A percentile compares a stretch with the other conserved stretches of the same genome.
phyloP scores from a whole-genome alignment of 1,140 invertebrate species.

The Diabrotica virgifera region DNA sequence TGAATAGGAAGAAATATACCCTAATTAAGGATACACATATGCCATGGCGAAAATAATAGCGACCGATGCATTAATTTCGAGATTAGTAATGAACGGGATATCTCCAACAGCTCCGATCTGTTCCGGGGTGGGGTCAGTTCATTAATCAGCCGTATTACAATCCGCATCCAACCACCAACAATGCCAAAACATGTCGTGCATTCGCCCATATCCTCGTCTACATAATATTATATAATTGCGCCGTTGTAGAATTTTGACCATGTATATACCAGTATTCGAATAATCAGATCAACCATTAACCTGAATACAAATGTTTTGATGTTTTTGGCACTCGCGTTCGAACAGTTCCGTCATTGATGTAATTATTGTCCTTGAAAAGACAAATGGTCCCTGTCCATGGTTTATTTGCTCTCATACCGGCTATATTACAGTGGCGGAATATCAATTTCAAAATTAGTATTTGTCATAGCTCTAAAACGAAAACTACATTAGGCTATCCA shows the following conservation, averaged over 20 bases:
- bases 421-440: too few species aligned
- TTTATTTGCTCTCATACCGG: too few species aligned
- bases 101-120: conserved; percentile 16
- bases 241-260: neutral
- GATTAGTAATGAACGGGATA: conserved; percentile 16
- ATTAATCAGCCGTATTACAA: conserved; percentile 21
- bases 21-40: conserved; percentile 17
- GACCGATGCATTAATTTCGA: conserved; percentile 16
- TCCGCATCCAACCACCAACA: conserved; percentile 9
- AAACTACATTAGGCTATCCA: too few species aligned
- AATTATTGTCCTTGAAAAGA: too few species aligned
- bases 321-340: neutral
- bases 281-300: neutral
- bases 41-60: conserved; percentile 16
- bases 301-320: neutral
- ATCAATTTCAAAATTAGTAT: too few species aligned
- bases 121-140: conserved; percentile 8
- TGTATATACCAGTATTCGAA: neutral
- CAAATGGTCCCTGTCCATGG: too few species aligned
- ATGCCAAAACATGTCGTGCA: conserved; percentile 17
- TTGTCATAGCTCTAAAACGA: too few species aligned
- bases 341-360: too few species aligned
- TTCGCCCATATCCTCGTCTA: neutral
- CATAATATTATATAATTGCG: neutral
- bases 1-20: conserved; percentile 20